Evolutionary conservation across 1,140 invertebrate species (phyloP).

Genomic region (Nebria ingens): DNA sequence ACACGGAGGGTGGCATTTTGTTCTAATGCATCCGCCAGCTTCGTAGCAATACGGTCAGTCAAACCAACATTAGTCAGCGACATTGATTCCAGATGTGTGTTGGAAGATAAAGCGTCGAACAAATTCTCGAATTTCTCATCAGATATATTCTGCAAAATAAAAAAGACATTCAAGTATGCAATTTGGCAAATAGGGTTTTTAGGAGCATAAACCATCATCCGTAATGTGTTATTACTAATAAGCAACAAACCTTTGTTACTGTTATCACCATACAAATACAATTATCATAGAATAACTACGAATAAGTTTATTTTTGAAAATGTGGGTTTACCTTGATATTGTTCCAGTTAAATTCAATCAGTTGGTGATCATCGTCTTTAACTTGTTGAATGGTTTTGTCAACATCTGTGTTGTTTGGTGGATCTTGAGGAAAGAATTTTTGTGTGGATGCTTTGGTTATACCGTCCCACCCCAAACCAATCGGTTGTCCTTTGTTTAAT

Average conservation of each 20-base stretch:
- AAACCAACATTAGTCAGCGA: slow-evolving; percentile 90
- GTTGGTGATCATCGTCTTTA: slow-evolving; percentile 74
- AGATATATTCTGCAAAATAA: slow-evolving; percentile 78
- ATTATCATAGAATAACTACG: slow-evolving; percentile 12
- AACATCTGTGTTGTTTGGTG: slow-evolving; percentile 88
- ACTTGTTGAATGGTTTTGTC: slow-evolving; percentile 84
- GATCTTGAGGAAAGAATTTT: slow-evolving; percentile 82
- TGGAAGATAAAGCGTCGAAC: slow-evolving; percentile 78
- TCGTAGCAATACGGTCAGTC: slow-evolving; percentile 74
- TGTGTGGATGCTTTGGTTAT: slow-evolving; percentile 89
- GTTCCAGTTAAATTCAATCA: slow-evolving; percentile 90
- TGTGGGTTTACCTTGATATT: slow-evolving; percentile 80
- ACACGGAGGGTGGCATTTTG: slow-evolving; percentile 80
- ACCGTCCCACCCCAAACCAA: slow-evolving; percentile 82
- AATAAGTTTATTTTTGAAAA: slow-evolving; percentile 5
- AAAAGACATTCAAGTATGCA: slow-evolving; percentile 16
- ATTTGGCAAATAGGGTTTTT: neutral
- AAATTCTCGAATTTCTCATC: slow-evolving; percentile 88
- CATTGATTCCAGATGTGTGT: slow-evolving; percentile 85
- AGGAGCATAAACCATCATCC: neutral
- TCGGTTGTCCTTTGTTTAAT: slow-evolving; percentile 79
- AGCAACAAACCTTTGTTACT: neutral
- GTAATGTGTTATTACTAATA: neutral
- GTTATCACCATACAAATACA: neutral
- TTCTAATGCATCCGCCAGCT: slow-evolving; percentile 74